Evolutionary conservation across 2,113 vertebrate genomes (phyloP), one percentile per base, ranked within the genome.

Genomic region (Gallinago undulata): DNA sequence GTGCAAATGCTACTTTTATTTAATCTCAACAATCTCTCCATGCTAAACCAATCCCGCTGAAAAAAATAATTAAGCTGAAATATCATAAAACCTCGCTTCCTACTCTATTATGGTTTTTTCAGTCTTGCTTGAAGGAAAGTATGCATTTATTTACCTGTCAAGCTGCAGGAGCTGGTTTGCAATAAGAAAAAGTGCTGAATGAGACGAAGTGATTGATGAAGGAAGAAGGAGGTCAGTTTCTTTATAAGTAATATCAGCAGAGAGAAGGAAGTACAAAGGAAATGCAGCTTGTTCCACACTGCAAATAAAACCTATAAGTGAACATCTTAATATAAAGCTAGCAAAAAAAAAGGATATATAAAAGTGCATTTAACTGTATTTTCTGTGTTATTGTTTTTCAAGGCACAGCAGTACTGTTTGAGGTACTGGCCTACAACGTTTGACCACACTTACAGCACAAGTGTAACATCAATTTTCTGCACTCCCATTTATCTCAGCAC

Each of bases 401-500:
- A 94, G 81, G 47, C 73, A 76, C 19, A 77, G 62, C 63, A 89
- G 56, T 84, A 83, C 64, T 96, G 67, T 97, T 97, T 97, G 95
- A 98, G 94, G 94, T 93, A 90, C 93, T 97, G 89, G 92, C 93
- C 96, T 98, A 84, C 97, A 98, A 97, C 96, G 94, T 97, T 98
- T 98, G 97, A 98, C 97, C 97, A 97, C 97, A 96, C 95, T 98
- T 98, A 97, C 55, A 96, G 83, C 93, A 92, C 97, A 97, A 98
- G 97, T 98, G 96, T 97, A 97, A 98, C 98, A 98, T 98, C 98
- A 98, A 98, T 98, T 98, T 97, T 98, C 97, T 97, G 93, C 94
- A 94, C 93, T 97, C 90, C 86, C 97, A 98, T 98, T 98, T 98
- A 97, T 98, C 97, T 98, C 94, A 10, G 95, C 76, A 89, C 97